Evolutionary conservation across 2,797 vertebrate genomes (phyloP).

Genomic region (Neopelma chrysocephalum): DNA sequence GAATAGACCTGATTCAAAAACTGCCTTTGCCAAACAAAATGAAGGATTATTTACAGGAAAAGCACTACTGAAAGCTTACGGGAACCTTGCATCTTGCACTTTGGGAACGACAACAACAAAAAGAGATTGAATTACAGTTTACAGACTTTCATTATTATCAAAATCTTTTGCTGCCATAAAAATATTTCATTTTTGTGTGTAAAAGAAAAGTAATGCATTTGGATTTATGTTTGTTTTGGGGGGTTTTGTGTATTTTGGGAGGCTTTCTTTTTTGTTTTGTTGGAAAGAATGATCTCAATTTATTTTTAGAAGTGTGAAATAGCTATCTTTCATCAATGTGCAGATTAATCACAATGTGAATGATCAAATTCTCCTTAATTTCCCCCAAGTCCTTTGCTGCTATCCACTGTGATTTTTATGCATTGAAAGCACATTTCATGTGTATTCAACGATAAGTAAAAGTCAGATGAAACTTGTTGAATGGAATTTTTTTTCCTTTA

Average conservation of each 20-base stretch:
- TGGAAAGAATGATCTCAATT: constrained; percentile 69
- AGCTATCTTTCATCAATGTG: constrained; percentile 76
- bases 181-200: constrained; percentile 80
- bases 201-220: constrained; percentile 70
- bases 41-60: constrained; percentile 99
- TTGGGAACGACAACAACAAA: constrained; percentile 87
- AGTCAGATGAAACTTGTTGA: constrained; percentile 69
- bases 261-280: constrained; percentile 28
- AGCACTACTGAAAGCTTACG: constrained; percentile 95
- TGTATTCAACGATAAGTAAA: constrained; percentile 77
- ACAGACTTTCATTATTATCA: constrained; percentile 85
- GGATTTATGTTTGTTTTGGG: constrained; percentile 50
- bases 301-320: constrained; percentile 75
- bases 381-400: constrained; percentile 79
- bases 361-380: constrained; percentile 73
- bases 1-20: constrained; percentile 99
- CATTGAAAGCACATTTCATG: constrained; percentile 84
- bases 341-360: constrained; percentile 83
- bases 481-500: constrained; percentile 60
- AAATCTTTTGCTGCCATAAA: constrained; percentile 82
- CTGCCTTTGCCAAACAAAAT: constrained; percentile 99
- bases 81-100: constrained; percentile 92
- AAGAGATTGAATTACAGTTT: constrained; percentile 88
- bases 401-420: constrained; percentile 87
- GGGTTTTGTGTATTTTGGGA: constrained; percentile 35